Conservation (phyloP, 92 coral and sea anemone species). For the Palythoa heliodiscus region DNA sequence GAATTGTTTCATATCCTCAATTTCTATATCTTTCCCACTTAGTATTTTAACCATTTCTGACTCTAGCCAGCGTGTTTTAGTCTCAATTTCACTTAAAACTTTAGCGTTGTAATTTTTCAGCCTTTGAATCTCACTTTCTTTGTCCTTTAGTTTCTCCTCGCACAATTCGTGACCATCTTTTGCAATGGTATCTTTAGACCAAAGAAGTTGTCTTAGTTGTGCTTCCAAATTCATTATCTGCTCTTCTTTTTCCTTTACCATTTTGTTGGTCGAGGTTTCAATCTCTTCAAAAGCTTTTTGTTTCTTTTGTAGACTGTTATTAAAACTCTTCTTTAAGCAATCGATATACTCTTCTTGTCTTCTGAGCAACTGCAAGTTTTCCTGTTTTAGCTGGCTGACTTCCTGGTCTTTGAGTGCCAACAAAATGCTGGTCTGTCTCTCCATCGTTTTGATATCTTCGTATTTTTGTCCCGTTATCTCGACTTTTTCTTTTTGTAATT, state of each 20-base stretch:
- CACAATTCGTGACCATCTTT: background rate
- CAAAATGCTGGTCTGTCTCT: background rate
- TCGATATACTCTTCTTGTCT: conserved; percentile 15
- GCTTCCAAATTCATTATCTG: conserved; percentile 10
- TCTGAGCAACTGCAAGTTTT: background rate
- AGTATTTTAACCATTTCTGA: background rate
- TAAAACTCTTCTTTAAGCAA: background rate
- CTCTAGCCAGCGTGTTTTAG: background rate
- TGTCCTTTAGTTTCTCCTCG: background rate
- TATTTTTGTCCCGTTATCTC: background rate
- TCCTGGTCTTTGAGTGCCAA: background rate
- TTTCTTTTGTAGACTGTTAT: background rate
- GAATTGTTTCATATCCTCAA: conserved; percentile 19
- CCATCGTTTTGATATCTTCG: conserved; percentile 19
- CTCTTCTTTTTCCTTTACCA: conserved; percentile 10
- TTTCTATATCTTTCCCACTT: conserved; percentile 15
- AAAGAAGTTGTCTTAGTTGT: background rate
- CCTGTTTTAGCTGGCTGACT: background rate
- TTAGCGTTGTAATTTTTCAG: background rate
- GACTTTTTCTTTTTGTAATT: background rate
- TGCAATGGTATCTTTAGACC: background rate
- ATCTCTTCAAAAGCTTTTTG: conserved; percentile 11
- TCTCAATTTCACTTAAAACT: background rate
- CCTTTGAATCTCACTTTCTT: conserved; percentile 16
- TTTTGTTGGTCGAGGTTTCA: background rate